Base-by-base conservation (phyloP, 2,888 invertebrate genomes). In the Achlya flavicornis region DNA sequence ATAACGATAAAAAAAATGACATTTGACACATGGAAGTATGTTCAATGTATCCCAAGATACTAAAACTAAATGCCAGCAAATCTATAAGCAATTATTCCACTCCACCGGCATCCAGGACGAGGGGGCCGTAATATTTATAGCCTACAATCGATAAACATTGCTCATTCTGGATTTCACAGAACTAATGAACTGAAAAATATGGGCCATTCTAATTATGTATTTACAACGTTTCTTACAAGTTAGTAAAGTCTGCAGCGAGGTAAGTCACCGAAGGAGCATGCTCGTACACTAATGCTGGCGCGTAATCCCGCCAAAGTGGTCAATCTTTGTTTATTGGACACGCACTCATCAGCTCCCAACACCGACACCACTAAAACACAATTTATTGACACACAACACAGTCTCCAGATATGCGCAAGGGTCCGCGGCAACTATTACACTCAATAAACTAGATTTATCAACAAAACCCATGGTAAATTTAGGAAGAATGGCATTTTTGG, bases 401-500 rank as follows among this genome's bases (percentile, higher is more conserved):
- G 61, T 60, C 61, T 66, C 65, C 16, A 48, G 64, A 68, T 66
- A 64, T 14, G 64, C 53, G 64, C 48, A 61, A 66, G 32, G 57
- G 43, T 69, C 63, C 60, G 62, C 63, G 64, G 43, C 67, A 19
- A 63, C 62, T 57, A 64, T 72, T 69, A 64, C 65, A 69, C 64
- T 68, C 63, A 76, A 63, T 64, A 74, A 69, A 72, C 66, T 64
- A 65, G 61, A 46, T 61, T 68, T 69, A 72, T 64, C 72, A 73
- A 61, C 66, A 74, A 76, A 77, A 78, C 74, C 73, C 86, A 85
- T 86, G 58, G 68, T 81, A 66, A 73, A 69, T 64, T 74, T 70
- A 72, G 68, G 75, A 73, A 73, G 71, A 75, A 43, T 48, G 63
- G 61, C 76, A 81, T 81, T 74, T 77, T 73, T 71, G 58, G 63